Evolutionary conservation across 2,113 vertebrate species (phyloP).

Genomic region (Urocynchramus pylzowi): DNA sequence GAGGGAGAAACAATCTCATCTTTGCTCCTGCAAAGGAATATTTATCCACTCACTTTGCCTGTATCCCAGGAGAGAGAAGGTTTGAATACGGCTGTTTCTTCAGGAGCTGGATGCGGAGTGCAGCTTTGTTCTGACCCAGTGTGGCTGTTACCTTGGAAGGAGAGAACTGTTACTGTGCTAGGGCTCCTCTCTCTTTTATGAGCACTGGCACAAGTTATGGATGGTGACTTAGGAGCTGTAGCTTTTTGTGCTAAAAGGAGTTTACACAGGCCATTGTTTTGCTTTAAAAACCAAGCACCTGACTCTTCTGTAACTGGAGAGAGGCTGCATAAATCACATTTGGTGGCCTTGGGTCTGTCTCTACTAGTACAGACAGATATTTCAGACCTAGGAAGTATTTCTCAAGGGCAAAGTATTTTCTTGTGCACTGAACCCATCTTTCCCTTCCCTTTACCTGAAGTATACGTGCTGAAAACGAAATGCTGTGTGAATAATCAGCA

Average conservation of each 20-base stretch:
- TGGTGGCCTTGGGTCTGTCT: background rate
- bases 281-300: background rate
- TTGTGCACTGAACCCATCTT: background rate
- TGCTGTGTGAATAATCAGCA: background rate
- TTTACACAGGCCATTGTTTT: background rate
- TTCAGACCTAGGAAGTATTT: background rate
- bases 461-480: accelerated
- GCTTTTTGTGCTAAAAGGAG: background rate
- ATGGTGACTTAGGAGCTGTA: background rate
- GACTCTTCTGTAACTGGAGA: background rate
- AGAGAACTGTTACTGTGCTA: background rate
- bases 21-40: background rate
- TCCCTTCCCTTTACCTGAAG: background rate
- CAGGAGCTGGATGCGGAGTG: background rate
- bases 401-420: background rate
- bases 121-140: background rate
- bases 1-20: background rate
- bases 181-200: background rate
- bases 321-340: background rate
- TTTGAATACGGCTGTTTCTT: background rate
- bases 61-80: background rate
- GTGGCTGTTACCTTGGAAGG: accelerated
- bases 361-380: background rate
- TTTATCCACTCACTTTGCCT: background rate
- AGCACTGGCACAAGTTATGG: background rate